Evolutionary conservation across 2,797 vertebrate species (phyloP), one percentile per base, ranked within the genome.

Genomic region (Aplochiton taeniatus): DNA sequence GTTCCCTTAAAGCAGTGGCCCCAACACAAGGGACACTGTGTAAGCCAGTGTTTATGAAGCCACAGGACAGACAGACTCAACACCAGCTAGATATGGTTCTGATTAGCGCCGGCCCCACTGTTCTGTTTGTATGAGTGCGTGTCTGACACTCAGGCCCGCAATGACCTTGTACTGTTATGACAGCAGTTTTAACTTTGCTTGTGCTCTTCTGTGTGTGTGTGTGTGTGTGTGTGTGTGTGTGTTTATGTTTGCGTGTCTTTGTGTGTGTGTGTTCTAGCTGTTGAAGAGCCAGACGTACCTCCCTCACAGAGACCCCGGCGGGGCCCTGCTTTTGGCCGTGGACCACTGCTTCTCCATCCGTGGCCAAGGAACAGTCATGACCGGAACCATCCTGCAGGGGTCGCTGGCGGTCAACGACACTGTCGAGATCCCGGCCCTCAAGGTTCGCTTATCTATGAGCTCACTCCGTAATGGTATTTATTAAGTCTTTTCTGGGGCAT

Each of bases 301-400:
- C 83, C 98, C 98, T n/a, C 83, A 78, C 10, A 93, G 98, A 91
- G 93, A 98, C 78, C 91, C 96, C 0, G 90, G 87, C 0, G 98
- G 98, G 56, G 88, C 94, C 31, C 94, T 99, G 55, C 93, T 99
- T 56, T 97, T 99, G 96, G 95, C 98, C 11, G 94, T 98, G 5
- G 97, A 99, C 88, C 98, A 99, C 81, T 99, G 98, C 81, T 99
- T 99, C 89, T 98, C 96, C 76, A 98, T 99, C 87, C 95, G 93
- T 20, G 98, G 98, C 82, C 98, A 99, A 83, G 98, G 98, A 81
- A 99, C 97, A 0, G 95, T 99, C 86, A 96, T 99, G 94, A 99
- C 98, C 4, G 98, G 97, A 47, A 99, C 98, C 74, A 79, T 99
- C 87, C 95, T 99, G 79, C 97, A 98, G 74, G 98, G 98, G 79